Evolutionary conservation across 2,113 vertebrate species (phyloP).

Genomic region (Mugil cephalus): DNA sequence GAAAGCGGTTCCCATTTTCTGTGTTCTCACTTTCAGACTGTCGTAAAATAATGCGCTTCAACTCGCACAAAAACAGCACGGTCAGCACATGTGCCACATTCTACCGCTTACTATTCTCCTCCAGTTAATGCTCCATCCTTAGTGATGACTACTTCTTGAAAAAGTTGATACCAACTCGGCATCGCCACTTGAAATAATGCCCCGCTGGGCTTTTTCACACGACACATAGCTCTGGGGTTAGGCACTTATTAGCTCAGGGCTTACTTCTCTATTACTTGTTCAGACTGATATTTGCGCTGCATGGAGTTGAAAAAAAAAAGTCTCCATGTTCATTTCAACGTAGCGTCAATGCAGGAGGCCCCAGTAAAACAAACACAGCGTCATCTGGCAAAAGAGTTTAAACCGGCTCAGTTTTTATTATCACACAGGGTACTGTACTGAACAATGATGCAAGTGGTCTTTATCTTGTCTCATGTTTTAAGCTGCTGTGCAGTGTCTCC

Average conservation of each 20-base stretch:
- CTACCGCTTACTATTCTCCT: conserved; percentile 9
- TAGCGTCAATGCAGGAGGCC: background rate
- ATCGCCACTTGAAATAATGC: conserved; percentile 26
- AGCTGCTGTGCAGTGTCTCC: too few species aligned
- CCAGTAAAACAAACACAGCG: background rate
- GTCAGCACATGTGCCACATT: conserved; percentile 28
- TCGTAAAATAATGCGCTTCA: conserved; percentile 32
- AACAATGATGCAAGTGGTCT: background rate
- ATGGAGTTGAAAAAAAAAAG: background rate
- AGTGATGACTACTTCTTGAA: background rate
- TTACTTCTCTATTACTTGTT: conserved; percentile 17
- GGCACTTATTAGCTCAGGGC: conserved; percentile 8
- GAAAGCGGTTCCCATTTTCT: conserved; percentile 19
- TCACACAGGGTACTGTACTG: background rate
- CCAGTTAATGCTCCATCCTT: background rate
- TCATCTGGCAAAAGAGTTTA: conserved; percentile 2
- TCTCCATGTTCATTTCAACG: background rate
- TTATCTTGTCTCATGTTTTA: too few species aligned
- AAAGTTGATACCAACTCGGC: conserved; percentile 5
- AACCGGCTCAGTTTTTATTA: background rate
- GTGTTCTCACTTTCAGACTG: conserved; percentile 7
- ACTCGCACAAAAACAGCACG: conserved; percentile 35
- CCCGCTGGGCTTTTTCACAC: conserved; percentile 21
- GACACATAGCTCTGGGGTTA: conserved; percentile 3
- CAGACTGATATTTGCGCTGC: conserved; percentile 5